Base-by-base conservation (phyloP, 2,113 vertebrate genomes). In the Hydrochoerus hydrochaeris region DNA sequence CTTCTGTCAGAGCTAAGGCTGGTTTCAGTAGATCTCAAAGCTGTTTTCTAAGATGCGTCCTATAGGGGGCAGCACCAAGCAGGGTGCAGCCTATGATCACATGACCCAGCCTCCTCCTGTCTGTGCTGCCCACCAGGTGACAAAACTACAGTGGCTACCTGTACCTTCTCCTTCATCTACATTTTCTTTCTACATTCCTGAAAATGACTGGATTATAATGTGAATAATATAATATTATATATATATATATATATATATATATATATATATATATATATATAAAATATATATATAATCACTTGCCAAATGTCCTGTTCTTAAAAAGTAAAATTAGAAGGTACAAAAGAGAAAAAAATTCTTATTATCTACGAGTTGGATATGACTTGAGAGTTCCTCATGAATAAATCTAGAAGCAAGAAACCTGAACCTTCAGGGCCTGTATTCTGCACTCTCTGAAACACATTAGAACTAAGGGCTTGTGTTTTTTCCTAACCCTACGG, bases 261-360 rank as follows among this genome's bases (percentile, higher is more conserved):
- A n/a, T n/a, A n/a, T n/a, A n/a, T n/a, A n/a, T n/a, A n/a, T n/a
- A n/a, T n/a, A n/a, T n/a, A n/a, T n/a, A n/a, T n/a, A n/a, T n/a
- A n/a, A n/a, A n/a, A n/a, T n/a, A n/a, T n/a, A n/a, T n/a, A n/a
- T n/a, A n/a, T 91, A 94, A 98, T 85, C 90, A 89, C 14, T 95
- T 97, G 91, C 88, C n/a, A 97, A 96, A 96, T 97, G 96, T 96
- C 67, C 46, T 97, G 88, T 93, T 90, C 86, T 97, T 93, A 65
- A 92, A 94, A 95, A 75, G 38, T 94, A 8, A 82, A 98, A 89
- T 75, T 97, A 96, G n/a, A 98, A 97, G 96, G 49, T 97, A 95
- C 46, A 96, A 96, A 88, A 96, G 12, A 26, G 16, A 52, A 60
- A 94, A 90, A 83, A 62, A 52, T 0, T 20, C 30, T 54, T 62